Percentiles rank a stretch among this genome's conserved stretches.
Evolutionary conservation across 2,888 invertebrate species (phyloP).

Genomic region (Poecilobothrus nobilitatus): DNA sequence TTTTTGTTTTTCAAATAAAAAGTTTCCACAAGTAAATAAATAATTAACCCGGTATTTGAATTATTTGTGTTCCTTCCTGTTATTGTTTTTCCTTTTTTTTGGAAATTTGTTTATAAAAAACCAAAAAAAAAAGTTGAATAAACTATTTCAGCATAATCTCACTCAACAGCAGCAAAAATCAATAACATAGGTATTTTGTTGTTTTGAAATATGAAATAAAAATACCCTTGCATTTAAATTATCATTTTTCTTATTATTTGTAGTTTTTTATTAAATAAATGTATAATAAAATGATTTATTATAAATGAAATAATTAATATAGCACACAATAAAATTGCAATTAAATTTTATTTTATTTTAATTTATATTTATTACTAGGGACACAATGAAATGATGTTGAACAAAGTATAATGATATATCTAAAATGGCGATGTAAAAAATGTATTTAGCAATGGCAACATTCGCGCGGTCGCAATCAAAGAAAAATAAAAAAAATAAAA

Average conservation of each 20-base stretch:
- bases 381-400: slow-evolving; percentile 6
- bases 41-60: neutral
- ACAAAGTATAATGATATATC: slow-evolving; percentile 3
- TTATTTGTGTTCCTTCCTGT: neutral
- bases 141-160: slow-evolving; percentile 6
- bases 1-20: neutral
- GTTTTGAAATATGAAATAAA: neutral
- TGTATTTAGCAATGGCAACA: neutral
- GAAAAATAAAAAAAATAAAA: neutral
- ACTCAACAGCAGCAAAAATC: neutral
- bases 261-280: neutral
- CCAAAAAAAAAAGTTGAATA: neutral
- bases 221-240: neutral
- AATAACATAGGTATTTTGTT: slow-evolving; percentile 1
- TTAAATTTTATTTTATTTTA: slow-evolving; percentile 1
- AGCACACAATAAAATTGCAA: neutral
- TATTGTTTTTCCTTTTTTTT: too few relatives aligned
- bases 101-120: neutral
- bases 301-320: neutral
- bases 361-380: slow-evolving; percentile 1
- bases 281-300: neutral
- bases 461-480: neutral
- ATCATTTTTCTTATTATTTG: neutral
- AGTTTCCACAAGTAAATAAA: neutral
- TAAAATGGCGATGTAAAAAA: neutral